Evolutionary conservation across 2,797 vertebrate genomes (phyloP), one percentile per base, ranked within the genome.

Genomic region (Synaphobranchus kaupii): DNA sequence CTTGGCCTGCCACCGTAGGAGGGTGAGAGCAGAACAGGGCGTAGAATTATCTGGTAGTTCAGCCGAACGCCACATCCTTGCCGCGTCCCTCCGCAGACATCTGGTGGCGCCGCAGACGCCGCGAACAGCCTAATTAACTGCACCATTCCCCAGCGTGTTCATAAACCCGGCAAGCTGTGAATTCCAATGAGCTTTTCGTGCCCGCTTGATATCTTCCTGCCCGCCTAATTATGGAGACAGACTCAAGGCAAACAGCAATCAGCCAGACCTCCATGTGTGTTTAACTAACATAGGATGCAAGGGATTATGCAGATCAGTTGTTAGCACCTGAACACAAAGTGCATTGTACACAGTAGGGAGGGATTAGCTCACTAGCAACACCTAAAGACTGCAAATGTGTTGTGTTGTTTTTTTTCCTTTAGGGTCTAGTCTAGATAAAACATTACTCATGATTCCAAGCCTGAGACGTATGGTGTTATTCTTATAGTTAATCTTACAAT

Each of bases 171-270:
- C 22, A 81, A 81, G 78, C 78, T 48, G 44, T 50, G 78, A 81
- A 81, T 81, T 4, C n/a, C 44, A 81, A 48, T 81, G 78, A 81
- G 50, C 78, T 50, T 20, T 50, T 25, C 22, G 25, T 81, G n/a
- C 22, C 44, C 44, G 47, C 78, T 50, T 78, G 44, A 48, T 81
- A 50, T 81, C 78, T 48, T 47, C 7, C 28, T 48, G 44, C 44
- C 44, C 5, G 17, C 44, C 47, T 81, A 10, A 80, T 80, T 20
- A 22, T 48, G 76, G 34, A 80, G 44, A 22, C 44, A 81, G 25
- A 50, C 78, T 81, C 13, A 81, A 50, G 25, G 78, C n/a, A 81
- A 81, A 48, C 44, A 48, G 78, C 78, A 81, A 50, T 81, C 78
- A 48, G 44, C 78, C 44, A 81, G 78, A 50, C 78, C 44, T 9